Evolutionary conservation across 2,113 vertebrate genomes (phyloP).

Genomic region (Syngnathus typhle): DNA sequence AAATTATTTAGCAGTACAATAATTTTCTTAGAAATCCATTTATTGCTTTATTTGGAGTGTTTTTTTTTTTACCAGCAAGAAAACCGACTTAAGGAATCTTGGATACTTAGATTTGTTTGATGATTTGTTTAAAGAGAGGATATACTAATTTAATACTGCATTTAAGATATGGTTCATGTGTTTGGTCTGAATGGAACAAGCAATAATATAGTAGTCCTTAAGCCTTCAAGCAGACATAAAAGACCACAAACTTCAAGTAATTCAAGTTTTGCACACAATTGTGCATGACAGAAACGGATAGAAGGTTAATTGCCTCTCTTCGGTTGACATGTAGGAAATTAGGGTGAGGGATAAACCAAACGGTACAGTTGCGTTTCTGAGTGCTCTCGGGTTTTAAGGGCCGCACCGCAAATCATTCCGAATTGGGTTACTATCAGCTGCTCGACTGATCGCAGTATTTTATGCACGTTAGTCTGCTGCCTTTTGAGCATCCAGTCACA

Average conservation of each 20-base stretch:
- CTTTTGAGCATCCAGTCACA: conserved; percentile 10
- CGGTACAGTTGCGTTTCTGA: not conserved
- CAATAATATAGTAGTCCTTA: conserved; percentile 30
- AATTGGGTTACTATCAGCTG: conserved; percentile 10
- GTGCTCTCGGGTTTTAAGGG: conserved; percentile 1
- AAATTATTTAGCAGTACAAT: not conserved
- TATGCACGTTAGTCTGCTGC: not conserved
- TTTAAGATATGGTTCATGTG: too few species aligned
- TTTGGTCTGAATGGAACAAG: too few species aligned
- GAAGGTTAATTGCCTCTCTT: conserved; percentile 41
- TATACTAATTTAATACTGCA: too few species aligned
- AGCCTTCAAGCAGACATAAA: conserved; percentile 45
- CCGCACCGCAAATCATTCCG: conserved; percentile 14
- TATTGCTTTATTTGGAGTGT: not conserved
- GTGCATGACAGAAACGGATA: conserved; percentile 20
- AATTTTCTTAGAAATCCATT: not conserved
- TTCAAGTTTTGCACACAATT: conserved; percentile 33
- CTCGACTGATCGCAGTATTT: not conserved
- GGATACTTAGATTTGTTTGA: too few species aligned
- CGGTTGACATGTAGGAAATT: conserved; percentile 22
- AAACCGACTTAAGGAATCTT: too few species aligned
- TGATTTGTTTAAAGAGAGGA: too few species aligned
- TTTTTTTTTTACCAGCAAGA: not conserved
- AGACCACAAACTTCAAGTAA: conserved; percentile 50
- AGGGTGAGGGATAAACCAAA: conserved; percentile 19